Evolutionary conservation across 2,113 vertebrate genomes (phyloP), one percentile per base, ranked within the genome.

Genomic region (Miniopterus natalensis): DNA sequence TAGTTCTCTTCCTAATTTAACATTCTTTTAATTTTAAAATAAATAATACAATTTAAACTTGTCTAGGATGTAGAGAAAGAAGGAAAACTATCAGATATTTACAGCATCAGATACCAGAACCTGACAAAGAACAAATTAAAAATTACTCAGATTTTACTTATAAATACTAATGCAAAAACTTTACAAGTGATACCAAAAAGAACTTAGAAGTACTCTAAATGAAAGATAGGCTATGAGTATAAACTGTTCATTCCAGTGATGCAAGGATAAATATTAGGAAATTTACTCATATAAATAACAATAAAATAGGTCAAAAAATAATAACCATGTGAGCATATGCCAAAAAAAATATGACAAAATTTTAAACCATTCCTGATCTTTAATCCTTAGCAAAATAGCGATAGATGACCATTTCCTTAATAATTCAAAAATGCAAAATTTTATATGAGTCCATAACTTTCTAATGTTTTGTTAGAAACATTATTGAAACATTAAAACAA

Each of bases 41-140:
- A 79, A 71, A 90, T 53, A 70, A 81, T n/a, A 66, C 9, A 87
- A 83, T 27, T 70, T 75, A 71, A 95, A 65, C 75, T 80, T 86
- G 45, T 70, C 59, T 80, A 81, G 59, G 4, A 1, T 17, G 40
- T 5, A 66, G 6, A 93, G 40, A 88, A 95, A 89, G 27, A 45
- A 70, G 2, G 1, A 49, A 78, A 86, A 68, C 11, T 92, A 42
- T 80, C 66, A 68, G 66, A 53, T 71, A 75, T 49, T 63, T 66
- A 78, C 53, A 83, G n/a, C 21, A 68, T 61, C 86, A 59, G 8
- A 23, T 3, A 92, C 57, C 21, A 88, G 94, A 91, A 61, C 15
- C 5, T 85, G 27, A 53, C 53, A 85, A n/a, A 27, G 1, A 70
- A 71, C 5, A 79, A 13, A 94, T 18, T 78, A 66, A 92, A 92